Evolutionary conservation across 2,888 invertebrate genomes (phyloP), one percentile per base, ranked within the genome.

Genomic region (Spodoptera littoralis): DNA sequence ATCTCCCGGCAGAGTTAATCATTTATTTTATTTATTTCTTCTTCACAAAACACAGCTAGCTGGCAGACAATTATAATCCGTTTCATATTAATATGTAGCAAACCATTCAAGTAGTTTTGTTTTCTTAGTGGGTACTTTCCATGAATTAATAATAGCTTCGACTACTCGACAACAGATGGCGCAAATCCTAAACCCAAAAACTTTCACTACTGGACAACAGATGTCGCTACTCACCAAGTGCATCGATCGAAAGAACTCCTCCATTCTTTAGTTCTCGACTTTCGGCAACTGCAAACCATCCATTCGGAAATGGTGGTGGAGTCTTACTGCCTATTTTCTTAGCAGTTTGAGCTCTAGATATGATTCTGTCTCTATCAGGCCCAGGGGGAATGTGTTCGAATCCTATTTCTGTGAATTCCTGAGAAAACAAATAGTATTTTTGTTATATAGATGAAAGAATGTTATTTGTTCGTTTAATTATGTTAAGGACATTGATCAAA

Each of bases 261-360:
- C 96, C 95, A 0, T 84, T 79, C 45, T 88, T 92, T 18, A 98
- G 83, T 0, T 96, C 92, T 6, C 93, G 89, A 3, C 97, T 97
- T 84, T 98, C 98, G 0, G 96, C 90, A 1, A 98, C 86, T 0
- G 96, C 96, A 80, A 97, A 98, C 98, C 98, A 98, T 0, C 98
- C 98, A 83, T 98, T 98, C 0, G 98, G 98, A 85, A 96, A 98
- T 0, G 98, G 97, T 0, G 98, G 98, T 0, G 98, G 98, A 3
- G 97, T 85, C 55, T 91, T 91, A 0, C 94, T 92, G 0, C 97
- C 97, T 6, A 96, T 89, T 60, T 95, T 95, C 8, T 97, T 90
- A 0, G 95, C 82, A 0, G 87, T 90, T 68, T 96, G 94, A 0
- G 95, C 88, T 0, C 96, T 88, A 11, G 92, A 88, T 27, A 96